Percentiles rank a stretch among this genome's conserved stretches.
Evolutionary conservation across 1,140 invertebrate species (phyloP).

Genomic region (Belonocnema kinseyi): DNA sequence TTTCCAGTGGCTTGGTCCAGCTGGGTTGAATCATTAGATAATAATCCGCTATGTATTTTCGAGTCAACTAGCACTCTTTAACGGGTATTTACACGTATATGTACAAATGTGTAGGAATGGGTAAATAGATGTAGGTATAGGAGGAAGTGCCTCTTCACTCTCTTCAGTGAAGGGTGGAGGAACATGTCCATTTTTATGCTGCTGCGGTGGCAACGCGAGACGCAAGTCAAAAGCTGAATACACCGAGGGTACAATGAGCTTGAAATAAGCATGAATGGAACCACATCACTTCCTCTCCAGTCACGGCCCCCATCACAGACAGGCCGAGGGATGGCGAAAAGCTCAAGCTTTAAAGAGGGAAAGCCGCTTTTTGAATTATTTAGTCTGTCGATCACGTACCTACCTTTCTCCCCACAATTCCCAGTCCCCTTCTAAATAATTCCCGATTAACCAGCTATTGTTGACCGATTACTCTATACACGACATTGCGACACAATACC

Average conservation of each 20-base stretch:
- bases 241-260: constrained; percentile 66
- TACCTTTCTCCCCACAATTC: neutral
- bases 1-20: too few species aligned
- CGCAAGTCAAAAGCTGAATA: constrained; percentile 70
- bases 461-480: constrained; percentile 7
- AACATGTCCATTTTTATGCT: constrained; percentile 31
- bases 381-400: constrained; percentile 38
- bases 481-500: neutral
- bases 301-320: constrained; percentile 36
- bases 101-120: too few species aligned
- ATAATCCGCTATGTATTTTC: too few species aligned
- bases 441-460: neutral
- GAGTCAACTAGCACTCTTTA: too few species aligned
- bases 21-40: too few species aligned
- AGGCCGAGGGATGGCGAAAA: constrained; percentile 3
- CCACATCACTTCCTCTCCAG: constrained; percentile 53
- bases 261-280: constrained; percentile 73
- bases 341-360: constrained; percentile 54
- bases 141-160: neutral
- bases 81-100: too few species aligned
- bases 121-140: too few species aligned
- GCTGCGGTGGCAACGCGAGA: constrained; percentile 56
- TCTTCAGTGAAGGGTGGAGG: neutral
- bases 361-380: constrained; percentile 61
- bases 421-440: constrained; percentile 4